Conservation (phyloP, 2,113 vertebrate genomes). For the Orcinus orca region DNA sequence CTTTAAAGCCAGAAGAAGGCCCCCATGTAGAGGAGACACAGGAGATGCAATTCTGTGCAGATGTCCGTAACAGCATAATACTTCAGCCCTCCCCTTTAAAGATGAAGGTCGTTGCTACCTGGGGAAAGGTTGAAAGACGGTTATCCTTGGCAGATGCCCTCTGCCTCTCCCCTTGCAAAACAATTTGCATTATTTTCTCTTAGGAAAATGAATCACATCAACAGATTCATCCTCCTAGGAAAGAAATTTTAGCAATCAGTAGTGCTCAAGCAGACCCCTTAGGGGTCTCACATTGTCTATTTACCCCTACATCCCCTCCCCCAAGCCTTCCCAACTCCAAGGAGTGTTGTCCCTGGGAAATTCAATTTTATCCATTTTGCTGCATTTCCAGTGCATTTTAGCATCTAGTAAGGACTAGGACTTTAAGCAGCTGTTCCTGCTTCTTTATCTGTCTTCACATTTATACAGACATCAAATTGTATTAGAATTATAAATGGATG, state of each 20-base stretch:
- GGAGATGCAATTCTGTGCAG: not conserved
- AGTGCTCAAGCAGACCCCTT: not conserved
- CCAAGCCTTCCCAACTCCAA: not conserved
- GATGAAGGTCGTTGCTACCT: not conserved
- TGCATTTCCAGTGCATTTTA: not conserved
- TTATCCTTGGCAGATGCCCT: not conserved
- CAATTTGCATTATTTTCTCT: not conserved
- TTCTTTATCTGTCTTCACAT: conserved; percentile 21
- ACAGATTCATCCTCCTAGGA: not conserved
- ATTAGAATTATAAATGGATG: conserved; percentile 26
- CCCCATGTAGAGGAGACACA: not conserved
- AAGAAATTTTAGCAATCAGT: conserved; percentile 31
- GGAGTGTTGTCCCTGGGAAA: not conserved
- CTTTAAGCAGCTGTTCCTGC: not conserved
- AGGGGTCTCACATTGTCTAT: not conserved
- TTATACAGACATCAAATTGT: conserved; percentile 36
- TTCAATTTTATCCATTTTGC: not conserved
- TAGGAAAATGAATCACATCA: conserved; percentile 32
- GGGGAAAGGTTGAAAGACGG: not conserved
- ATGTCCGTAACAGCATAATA: not conserved
- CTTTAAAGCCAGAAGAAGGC: not conserved
- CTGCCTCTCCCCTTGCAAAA: conserved; percentile 16
- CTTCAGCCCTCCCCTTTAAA: not conserved
- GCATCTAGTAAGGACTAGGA: not conserved
- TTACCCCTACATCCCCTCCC: not conserved